Base-by-base conservation (phyloP, 2,797 vertebrate genomes). In the Tauraco hartlaubi region DNA sequence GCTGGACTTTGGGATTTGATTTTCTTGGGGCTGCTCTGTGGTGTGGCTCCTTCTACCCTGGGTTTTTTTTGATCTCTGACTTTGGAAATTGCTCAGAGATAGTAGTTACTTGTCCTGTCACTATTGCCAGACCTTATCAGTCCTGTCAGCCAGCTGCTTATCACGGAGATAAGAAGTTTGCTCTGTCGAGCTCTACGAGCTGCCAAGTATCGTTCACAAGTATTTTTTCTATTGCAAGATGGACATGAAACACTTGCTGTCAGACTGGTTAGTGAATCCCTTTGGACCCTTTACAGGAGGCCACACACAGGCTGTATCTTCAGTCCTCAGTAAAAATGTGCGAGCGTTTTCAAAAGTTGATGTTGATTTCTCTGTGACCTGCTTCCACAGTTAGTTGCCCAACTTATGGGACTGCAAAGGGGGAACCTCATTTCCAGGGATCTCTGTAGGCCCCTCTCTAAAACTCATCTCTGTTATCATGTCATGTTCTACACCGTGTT, bases 191-290 rank as follows among this genome's bases (percentile, higher is more conserved):
- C 35, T 86, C 55, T 79, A 5, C 33, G 59, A 22, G 63, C 83
- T 82, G 81, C 93, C 74, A 82, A 76, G 25, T 62, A 66, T 54
- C 54, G 58, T 44, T 89, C 74, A 20, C 59, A 79, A 76, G 59
- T 22, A 31, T 46, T 91, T 88, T 79, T 88, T 71, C 67, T 91
- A 0, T 19, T 64, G 67, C 51, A 73, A 55, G 84, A 76, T 59
- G 55, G 92, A 79, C 74, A 69, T 52, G 67, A 76, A 91, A 87
- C 78, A 89, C 67, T 78, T 89, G 63, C 48, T 89, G 81, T 85
- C 81, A 84, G 44, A 35, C 46, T 59, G 29, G 22, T 74, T 59
- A 49, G 71, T 69, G 64, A 94, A 90, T 48, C 31, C 48, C 63
- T 74, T 77, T 78, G 49, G 73, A 82, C 72, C 22, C 43, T 64